Percentiles rank a stretch among this genome's conserved stretches.
Evolutionary conservation across 2,888 invertebrate species (phyloP).

Genomic region (Lathronympha strigana): DNA sequence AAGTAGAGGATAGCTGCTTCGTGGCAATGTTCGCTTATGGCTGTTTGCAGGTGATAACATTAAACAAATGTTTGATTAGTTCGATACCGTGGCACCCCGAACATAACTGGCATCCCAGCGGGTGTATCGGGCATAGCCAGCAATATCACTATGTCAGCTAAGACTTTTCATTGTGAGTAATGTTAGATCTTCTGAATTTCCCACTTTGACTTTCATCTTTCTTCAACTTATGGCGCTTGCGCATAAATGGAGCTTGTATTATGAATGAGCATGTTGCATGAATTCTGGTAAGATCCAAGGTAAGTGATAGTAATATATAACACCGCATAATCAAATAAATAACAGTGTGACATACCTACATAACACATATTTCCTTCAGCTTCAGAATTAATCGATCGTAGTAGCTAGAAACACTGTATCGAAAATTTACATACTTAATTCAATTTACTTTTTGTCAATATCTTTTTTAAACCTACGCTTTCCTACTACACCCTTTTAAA

Average conservation of each 20-base stretch:
- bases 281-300: slow-evolving; percentile 28
- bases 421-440: slow-evolving; percentile 14
- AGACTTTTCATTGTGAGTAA: slow-evolving; percentile 72
- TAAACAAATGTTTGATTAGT: slow-evolving; percentile 83
- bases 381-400: slow-evolving; percentile 2
- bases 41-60: slow-evolving; percentile 83
- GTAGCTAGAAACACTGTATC: slow-evolving; percentile 27
- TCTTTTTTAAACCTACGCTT: slow-evolving; percentile 24
- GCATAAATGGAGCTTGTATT: slow-evolving; percentile 32
- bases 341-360: slow-evolving; percentile 10
- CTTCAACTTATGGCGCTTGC: slow-evolving; percentile 33
- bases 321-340: background rate
- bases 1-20: slow-evolving; percentile 67
- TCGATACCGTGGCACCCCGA: slow-evolving; percentile 77
- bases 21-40: slow-evolving; percentile 74
- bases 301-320: slow-evolving; percentile 22
- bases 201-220: slow-evolving; percentile 24
- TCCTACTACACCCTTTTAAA: slow-evolving; percentile 26
- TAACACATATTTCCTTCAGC: background rate
- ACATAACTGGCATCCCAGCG: slow-evolving; percentile 56
- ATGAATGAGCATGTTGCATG: slow-evolving; percentile 30
- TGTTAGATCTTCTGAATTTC: slow-evolving; percentile 44
- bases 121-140: slow-evolving; percentile 52
- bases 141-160: slow-evolving; percentile 64
- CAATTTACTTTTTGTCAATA: background rate